A percentile compares a stretch with the other conserved stretches of the same genome.
Evolutionary conservation across 2,888 invertebrate species (phyloP).

Genomic region (Melieria crassipennis): DNA sequence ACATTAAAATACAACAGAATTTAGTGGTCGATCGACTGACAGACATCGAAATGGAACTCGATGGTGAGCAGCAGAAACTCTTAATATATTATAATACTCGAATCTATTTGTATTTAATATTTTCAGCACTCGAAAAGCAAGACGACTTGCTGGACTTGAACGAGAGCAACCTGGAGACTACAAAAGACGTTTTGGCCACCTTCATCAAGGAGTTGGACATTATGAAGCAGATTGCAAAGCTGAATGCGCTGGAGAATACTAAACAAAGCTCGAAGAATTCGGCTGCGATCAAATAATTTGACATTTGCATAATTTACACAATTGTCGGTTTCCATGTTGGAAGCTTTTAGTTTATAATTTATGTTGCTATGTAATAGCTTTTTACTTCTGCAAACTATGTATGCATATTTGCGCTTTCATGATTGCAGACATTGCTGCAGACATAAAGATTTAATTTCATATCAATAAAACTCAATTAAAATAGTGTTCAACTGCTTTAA

Average conservation of each 20-base stretch:
- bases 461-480: too few species aligned
- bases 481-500: too few species aligned
- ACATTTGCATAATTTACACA: neutral
- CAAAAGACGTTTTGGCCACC: conserved; percentile 79
- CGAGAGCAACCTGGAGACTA: conserved; percentile 71
- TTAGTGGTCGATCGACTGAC: conserved; percentile 77
- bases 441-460: too few species aligned
- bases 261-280: conserved; percentile 44
- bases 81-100: neutral
- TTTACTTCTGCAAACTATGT: too few species aligned
- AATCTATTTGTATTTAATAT: neutral
- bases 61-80: conserved; percentile 63
- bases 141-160: conserved; percentile 66
- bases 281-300: conserved; percentile 9
- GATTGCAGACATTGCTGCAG: too few species aligned
- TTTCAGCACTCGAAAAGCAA: conserved; percentile 55
- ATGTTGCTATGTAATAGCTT: too few species aligned
- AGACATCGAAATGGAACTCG: conserved; percentile 80
- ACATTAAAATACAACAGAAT: conserved; percentile 79
- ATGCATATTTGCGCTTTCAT: too few species aligned
- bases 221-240: conserved; percentile 74
- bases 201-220: conserved; percentile 77
- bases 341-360: too few species aligned
- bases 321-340: too few species aligned
- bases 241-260: conserved; percentile 63